Conservation (phyloP, 2,113 vertebrate genomes). For the Rhizomys pruinosus region DNA sequence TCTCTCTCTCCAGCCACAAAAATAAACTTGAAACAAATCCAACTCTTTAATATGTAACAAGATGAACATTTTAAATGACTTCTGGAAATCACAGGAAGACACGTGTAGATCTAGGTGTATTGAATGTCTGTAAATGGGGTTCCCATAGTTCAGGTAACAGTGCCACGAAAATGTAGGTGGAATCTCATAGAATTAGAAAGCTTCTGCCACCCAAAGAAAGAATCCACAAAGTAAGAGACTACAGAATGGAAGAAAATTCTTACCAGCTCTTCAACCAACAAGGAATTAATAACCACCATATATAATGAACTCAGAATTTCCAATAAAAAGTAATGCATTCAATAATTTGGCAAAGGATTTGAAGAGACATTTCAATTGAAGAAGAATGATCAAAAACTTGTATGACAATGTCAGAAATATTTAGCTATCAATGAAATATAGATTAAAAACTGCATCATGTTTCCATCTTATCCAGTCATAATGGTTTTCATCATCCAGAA, state of each 20-base stretch:
- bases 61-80: neutral
- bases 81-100: too few relatives aligned
- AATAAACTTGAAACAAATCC: neutral
- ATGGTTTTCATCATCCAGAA: neutral
- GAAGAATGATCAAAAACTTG: too few relatives aligned
- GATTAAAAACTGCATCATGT: too few relatives aligned
- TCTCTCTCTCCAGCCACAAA: neutral
- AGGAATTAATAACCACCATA: neutral
- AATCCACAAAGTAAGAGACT: neutral
- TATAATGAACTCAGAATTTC: too few relatives aligned
- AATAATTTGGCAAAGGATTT: neutral
- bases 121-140: neutral
- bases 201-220: too few relatives aligned
- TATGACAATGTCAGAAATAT: neutral
- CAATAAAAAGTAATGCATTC: neutral
- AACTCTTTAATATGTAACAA: neutral
- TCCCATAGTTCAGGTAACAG: neutral
- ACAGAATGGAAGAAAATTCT: neutral
- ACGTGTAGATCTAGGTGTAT: too few relatives aligned
- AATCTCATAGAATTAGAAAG: neutral
- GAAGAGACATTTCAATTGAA: neutral
- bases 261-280: rapidly evolving
- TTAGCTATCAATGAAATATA: neutral
- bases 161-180: too few relatives aligned
- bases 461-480: neutral